A percentile compares a stretch with the other conserved stretches of the same genome.
These are phyloP conservation scores for Scolopax rusticola DNA, from an alignment of 2,797 vertebrate genomes.

Conservation along the genomic window DNA sequence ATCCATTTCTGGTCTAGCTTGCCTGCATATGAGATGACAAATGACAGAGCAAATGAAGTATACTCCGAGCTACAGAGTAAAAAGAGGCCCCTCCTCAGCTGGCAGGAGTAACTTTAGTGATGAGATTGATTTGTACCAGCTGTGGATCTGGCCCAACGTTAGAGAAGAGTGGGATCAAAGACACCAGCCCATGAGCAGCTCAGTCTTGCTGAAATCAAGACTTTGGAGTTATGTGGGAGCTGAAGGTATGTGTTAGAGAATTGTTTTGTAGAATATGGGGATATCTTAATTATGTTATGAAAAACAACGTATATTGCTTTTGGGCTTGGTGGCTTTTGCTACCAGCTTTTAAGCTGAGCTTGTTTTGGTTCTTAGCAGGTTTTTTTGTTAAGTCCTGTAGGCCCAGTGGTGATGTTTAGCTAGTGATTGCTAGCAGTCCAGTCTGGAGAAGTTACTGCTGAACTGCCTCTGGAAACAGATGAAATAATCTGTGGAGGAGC, in stretches of 20 bases:
- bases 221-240: accelerated
- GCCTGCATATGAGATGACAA: constrained; percentile 4
- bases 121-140: constrained; percentile 27
- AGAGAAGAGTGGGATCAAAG: neutral
- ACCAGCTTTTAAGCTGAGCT: neutral
- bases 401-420: neutral
- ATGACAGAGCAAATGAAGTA: neutral
- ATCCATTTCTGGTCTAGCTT: neutral
- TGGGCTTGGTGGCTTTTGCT: neutral
- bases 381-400: neutral
- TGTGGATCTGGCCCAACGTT: neutral
- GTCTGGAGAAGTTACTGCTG: neutral
- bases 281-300: neutral
- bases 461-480: neutral
- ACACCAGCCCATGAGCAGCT: accelerated
- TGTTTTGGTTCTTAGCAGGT: neutral
- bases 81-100: neutral
- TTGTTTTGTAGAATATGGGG: neutral
- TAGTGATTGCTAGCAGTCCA: neutral
- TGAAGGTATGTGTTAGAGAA: neutral
- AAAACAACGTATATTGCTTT: accelerated
- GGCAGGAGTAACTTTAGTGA: neutral
- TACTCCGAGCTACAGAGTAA: neutral
- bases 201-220: neutral
- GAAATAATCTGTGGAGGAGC: neutral